Percentiles rank a stretch among this genome's conserved stretches.
Conservation (phyloP, 2,888 invertebrate genomes). For the Lasioglossum lativentre region DNA sequence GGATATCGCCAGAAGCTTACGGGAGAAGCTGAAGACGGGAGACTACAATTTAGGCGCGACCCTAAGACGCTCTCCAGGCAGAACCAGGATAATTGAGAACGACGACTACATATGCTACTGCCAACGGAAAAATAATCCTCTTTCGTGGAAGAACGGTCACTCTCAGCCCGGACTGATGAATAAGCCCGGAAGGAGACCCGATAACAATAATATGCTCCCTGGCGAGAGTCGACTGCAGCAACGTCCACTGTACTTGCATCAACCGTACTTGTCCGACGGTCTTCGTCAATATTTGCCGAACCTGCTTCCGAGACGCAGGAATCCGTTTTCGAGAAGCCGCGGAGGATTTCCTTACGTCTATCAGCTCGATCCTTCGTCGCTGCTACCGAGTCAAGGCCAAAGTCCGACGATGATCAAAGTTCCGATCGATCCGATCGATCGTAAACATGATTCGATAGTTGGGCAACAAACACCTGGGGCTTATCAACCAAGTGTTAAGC, state of each 20-base stretch:
- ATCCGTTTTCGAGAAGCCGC: not conserved
- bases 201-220: not conserved
- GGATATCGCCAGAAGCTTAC: conserved; percentile 27
- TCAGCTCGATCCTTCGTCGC: not conserved
- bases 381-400: no score
- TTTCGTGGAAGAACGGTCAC: not conserved
- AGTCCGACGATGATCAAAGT: not conserved
- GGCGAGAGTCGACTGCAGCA: not conserved
- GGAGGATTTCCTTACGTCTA: conserved; percentile 6
- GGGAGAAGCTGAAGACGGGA: not conserved
- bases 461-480: conserved; percentile 21
- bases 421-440: not conserved
- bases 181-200: not conserved
- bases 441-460: conserved; percentile 23
- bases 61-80: not conserved
- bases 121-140: conserved; percentile 36
- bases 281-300: not conserved
- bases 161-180: not conserved
- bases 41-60: conserved; percentile 7
- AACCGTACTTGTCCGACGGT: not conserved
- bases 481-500: conserved; percentile 17
- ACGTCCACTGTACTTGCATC: not conserved
- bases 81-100: conserved; percentile 22
- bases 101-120: conserved; percentile 75
- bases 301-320: not conserved